These are phyloP conservation scores for Egretta garzetta DNA, from an alignment of 2,113 vertebrate species.

Conservation along the genomic window DNA sequence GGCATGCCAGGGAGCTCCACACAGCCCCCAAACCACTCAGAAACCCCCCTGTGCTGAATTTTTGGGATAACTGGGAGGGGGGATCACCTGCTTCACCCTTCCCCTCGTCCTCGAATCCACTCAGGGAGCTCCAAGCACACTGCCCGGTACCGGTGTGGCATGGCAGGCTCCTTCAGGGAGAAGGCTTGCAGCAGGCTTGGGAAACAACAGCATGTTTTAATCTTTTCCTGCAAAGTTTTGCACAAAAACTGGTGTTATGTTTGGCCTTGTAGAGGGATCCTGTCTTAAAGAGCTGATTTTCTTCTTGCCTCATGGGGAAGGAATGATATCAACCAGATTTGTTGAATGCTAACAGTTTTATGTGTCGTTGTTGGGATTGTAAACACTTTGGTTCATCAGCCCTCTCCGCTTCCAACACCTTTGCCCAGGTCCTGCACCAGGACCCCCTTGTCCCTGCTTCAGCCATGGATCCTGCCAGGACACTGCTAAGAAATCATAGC, in stretches of 20 bases:
- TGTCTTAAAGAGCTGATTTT: slow-evolving; percentile 42
- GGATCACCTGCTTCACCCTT: neutral
- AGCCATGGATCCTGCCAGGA: neutral
- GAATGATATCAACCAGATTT: slow-evolving; percentile 59
- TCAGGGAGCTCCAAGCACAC: rapidly evolving
- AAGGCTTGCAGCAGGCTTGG: neutral
- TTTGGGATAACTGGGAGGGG: neutral
- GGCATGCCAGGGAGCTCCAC: neutral
- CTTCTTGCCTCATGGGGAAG: slow-evolving; percentile 35
- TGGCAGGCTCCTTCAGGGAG: rapidly evolving
- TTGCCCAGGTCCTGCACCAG: neutral
- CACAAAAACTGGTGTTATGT: slow-evolving; percentile 36
- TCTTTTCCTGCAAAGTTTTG: slow-evolving; percentile 33
- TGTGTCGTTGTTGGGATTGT: neutral
- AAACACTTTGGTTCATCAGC: neutral
- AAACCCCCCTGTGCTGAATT: neutral
- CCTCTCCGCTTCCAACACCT: neutral
- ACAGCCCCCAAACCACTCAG: neutral
- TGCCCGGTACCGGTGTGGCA: too few species aligned
- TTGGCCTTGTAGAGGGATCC: neutral
- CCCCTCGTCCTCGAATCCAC: neutral
- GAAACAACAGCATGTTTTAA: slow-evolving; percentile 51
- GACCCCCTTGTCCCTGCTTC: neutral
- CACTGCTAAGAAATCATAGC: neutral
- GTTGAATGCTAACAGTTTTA: slow-evolving; percentile 18